phyloP scores from a whole-genome alignment of 2,797 vertebrate species.

The Myiotriccus ornatus region DNA sequence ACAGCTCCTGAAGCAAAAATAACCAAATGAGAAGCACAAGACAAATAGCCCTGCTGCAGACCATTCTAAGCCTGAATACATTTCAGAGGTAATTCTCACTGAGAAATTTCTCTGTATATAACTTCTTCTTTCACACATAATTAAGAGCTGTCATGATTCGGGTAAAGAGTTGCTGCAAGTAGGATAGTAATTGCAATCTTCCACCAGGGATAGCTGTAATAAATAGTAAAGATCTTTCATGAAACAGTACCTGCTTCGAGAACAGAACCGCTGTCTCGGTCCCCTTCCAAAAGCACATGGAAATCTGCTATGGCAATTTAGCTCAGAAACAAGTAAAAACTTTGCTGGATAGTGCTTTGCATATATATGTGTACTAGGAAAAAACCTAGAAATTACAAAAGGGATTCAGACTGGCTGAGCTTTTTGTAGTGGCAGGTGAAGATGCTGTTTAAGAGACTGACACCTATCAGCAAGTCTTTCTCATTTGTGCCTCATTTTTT shows the following conservation, averaged over 20 bases:
- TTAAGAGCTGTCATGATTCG: constrained; percentile 46
- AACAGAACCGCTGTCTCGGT: background rate
- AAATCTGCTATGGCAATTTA: background rate
- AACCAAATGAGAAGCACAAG: background rate
- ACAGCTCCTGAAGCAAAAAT: background rate
- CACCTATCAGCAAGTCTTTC: background rate
- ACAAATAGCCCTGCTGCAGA: background rate
- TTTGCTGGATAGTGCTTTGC: background rate
- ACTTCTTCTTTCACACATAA: constrained; percentile 36
- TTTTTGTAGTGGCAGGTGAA: background rate
- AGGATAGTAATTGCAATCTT: constrained; percentile 20
- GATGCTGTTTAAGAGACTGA: background rate
- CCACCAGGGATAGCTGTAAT: background rate
- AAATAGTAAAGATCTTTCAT: background rate
- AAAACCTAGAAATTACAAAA: background rate
- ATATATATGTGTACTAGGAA: background rate
- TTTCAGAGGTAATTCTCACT: background rate
- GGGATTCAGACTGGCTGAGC: background rate
- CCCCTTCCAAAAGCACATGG: background rate
- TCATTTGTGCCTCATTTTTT: background rate
- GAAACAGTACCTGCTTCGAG: background rate
- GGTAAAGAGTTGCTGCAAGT: constrained; percentile 28
- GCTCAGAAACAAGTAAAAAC: background rate
- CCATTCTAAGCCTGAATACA: background rate
- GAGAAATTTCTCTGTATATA: background rate